phyloP scores from a whole-genome alignment of 2,797 vertebrate species.

The Mus spretus region DNA sequence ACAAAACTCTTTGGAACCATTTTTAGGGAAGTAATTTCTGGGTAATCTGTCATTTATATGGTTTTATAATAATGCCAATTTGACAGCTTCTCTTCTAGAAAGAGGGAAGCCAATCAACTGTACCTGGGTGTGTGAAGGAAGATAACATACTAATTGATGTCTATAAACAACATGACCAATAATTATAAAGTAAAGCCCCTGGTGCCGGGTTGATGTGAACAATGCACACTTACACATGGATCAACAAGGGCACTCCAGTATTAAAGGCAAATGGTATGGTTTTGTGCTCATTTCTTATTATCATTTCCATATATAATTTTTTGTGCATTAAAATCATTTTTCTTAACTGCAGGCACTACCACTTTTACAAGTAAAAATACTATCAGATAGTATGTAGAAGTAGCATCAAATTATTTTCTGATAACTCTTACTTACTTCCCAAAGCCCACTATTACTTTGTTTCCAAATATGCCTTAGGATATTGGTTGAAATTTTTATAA shows the following conservation, averaged over 20 bases:
- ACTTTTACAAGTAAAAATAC: slow-evolving; percentile 72
- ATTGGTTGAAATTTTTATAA: slow-evolving; percentile 62
- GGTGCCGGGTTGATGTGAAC: slow-evolving; percentile 61
- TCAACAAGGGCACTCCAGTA: slow-evolving; percentile 34
- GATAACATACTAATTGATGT: slow-evolving; percentile 68
- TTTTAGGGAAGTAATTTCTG: slow-evolving; percentile 60
- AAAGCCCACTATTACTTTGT: slow-evolving; percentile 15
- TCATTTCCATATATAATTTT: slow-evolving; percentile 54
- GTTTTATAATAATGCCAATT: slow-evolving; percentile 53
- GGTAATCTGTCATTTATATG: neutral
- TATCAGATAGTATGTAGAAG: slow-evolving; percentile 55
- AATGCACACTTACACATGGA: slow-evolving; percentile 54
- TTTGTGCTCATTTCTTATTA: slow-evolving; percentile 71
- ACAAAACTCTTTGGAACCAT: slow-evolving; percentile 41
- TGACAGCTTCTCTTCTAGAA: slow-evolving; percentile 29
- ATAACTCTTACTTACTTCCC: slow-evolving; percentile 31
- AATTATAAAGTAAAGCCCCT: slow-evolving; percentile 50
- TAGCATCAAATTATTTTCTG: slow-evolving; percentile 60
- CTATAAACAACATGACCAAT: neutral
- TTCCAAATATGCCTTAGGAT: slow-evolving; percentile 55
- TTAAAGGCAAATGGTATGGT: slow-evolving; percentile 66
- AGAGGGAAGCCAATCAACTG: slow-evolving; percentile 60
- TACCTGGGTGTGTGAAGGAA: slow-evolving; percentile 19
- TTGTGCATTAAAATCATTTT: slow-evolving; percentile 72
- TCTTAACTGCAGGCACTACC: slow-evolving; percentile 56